Base-by-base conservation (phyloP, 2,888 invertebrate species). In the Brachynemurus nebulosus region DNA sequence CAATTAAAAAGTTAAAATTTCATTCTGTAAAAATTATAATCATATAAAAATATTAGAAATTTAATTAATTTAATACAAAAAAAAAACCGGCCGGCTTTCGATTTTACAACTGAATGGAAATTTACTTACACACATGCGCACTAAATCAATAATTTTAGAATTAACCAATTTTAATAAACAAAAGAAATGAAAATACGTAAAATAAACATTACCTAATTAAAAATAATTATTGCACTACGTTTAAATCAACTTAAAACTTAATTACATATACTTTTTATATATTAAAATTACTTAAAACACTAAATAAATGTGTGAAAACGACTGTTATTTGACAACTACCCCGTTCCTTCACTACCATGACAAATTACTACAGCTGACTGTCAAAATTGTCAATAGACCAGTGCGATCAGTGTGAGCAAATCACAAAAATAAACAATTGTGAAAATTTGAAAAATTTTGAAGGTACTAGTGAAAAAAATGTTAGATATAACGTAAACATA, bases 51-150 rank as follows among this genome's bases (percentile, higher is more conserved):
- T n/a, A n/a, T n/a, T n/a, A n/a, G n/a, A n/a, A 18, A 17, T 38
- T 11, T 7, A 17, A 38, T 38, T 38, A 6, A 18, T 19, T 14
- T 14, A 33, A 33, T 14, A 6, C n/a, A 37, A 52, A 47, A 54
- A 53, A 50, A 51, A 47, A 54, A 54, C 58, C 59, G 60, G 58
- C 59, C 59, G 59, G 59, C 58, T 55, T 59, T 58, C 57, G 53
- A 46, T 51, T 42, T 47, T 4, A 19, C 14, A 42, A 42, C 18
- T 8, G 34, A 42, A 34, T 42, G 42, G 42, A 42, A 42, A 42
- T 17, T 42, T 42, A 21, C 42, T 19, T 17, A 17, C 14, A 21
- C 17, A 16, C 42, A 42, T 42, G 42, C 42, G 42, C 42, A 27
- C 30, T 27, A 8, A 35, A 35, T 14, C 34, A n/a, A 34, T 9